Evolutionary conservation across 2,888 invertebrate genomes (phyloP).

Genomic region (Desoria tigrina): DNA sequence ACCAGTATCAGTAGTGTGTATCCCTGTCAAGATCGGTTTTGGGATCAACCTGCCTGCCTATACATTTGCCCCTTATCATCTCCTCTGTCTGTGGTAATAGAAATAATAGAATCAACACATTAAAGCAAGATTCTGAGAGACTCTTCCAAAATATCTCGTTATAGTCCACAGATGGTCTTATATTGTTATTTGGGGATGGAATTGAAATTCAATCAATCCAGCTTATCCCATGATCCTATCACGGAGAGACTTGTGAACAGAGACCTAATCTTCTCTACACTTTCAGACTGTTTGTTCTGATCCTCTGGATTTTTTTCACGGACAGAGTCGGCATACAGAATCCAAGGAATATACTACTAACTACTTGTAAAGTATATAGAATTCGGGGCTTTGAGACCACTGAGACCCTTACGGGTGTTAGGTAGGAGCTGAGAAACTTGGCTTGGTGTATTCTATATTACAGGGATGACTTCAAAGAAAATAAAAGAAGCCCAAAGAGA

Average conservation of each 20-base stretch:
- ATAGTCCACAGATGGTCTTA: conserved; percentile 19
- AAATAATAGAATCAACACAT: conserved; percentile 4
- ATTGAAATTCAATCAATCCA: conserved; percentile 26
- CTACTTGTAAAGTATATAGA: too few relatives aligned
- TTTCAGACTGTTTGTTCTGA: too few relatives aligned
- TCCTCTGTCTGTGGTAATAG: neutral
- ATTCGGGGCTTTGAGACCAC: too few relatives aligned
- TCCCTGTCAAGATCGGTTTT: too few relatives aligned
- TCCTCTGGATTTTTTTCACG: too few relatives aligned
- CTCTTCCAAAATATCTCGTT: conserved; percentile 10
- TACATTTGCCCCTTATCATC: too few relatives aligned
- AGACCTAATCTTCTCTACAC: neutral
- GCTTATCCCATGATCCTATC: conserved; percentile 9
- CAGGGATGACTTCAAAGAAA: neutral
- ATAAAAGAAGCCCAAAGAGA: neutral
- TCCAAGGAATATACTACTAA: too few relatives aligned
- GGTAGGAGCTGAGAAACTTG: neutral
- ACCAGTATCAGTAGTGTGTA: too few relatives aligned
- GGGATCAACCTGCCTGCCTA: too few relatives aligned
- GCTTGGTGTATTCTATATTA: too few relatives aligned
- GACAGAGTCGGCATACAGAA: too few relatives aligned
- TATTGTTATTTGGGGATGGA: neutral
- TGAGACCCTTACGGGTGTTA: neutral
- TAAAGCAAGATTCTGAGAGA: neutral
- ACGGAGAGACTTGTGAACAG: neutral